Evolutionary conservation across 2,888 invertebrate genomes (phyloP), one percentile per base, ranked within the genome.

Genomic region (Ditula angustiorana): DNA sequence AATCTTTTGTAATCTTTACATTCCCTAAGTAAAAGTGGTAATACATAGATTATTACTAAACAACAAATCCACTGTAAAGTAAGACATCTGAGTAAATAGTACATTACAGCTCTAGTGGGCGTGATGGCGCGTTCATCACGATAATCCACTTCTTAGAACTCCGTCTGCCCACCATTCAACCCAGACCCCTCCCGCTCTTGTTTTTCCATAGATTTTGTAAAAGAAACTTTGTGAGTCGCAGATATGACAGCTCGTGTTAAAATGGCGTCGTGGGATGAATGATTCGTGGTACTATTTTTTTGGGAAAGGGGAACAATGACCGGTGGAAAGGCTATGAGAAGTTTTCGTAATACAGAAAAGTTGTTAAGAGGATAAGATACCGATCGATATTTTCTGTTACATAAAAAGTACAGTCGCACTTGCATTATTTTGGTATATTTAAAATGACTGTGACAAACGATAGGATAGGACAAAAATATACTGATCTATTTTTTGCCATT

Each of bases 241-340:
- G 11, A 44, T 41, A 30, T 66, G 56, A 66, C 60, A 33, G 66
- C 13, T 66, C 66, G 13, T 44, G 37, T 5, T 46, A 50, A 44
- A 61, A 33, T 56, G 66, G 66, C 24, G 61, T 62, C 49, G 35
- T 49, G 21, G 56, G 56, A 62, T 62, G 61, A 62, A 62, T 55
- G 61, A 37, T 50, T 50, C 61, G 56, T 49, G 49, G n/a, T 52
- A 52, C 37, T 49, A n/a, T 52, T 56, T 62, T 56, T 30, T 16
- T 0, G 26, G 1, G 16, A 41, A 56, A 49, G 11, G 19, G 30
- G 62, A 37, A 30, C 62, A 21, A 49, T 47, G 62, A 62, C 62
- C 56, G 23, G 23, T 44, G 26, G 37, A 7, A 24, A 11, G 10
- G 19, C n/a, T n/a, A n/a, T 19, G 41, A 41, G 16, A 37, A 37